phyloP scores from a whole-genome alignment of 2,113 vertebrate genomes.

The Tetraodon nigroviridis region DNA sequence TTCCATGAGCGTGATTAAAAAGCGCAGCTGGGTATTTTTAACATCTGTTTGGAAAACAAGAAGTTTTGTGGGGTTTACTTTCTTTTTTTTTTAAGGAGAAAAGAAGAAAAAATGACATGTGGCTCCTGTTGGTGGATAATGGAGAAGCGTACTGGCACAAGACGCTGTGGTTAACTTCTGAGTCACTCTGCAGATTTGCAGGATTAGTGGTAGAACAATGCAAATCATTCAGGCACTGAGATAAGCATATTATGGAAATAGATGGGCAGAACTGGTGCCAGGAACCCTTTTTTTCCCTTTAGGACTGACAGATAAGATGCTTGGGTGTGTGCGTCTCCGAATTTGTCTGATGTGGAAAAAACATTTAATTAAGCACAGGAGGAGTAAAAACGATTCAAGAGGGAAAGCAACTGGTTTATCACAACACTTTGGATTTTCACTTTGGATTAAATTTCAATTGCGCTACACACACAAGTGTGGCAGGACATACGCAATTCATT shows the following conservation, averaged over 20 bases:
- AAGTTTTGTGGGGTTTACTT: slow-evolving; percentile 44
- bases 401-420: slow-evolving; percentile 9
- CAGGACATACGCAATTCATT: too few relatives aligned
- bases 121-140: slow-evolving; percentile 56
- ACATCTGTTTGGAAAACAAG: slow-evolving; percentile 59
- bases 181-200: slow-evolving; percentile 70
- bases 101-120: slow-evolving; percentile 25
- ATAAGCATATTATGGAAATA: slow-evolving; percentile 72
- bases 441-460: too few relatives aligned
- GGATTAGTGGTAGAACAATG: slow-evolving; percentile 71
- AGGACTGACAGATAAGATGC: slow-evolving; percentile 46
- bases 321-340: slow-evolving; percentile 37
- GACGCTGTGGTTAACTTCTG: slow-evolving; percentile 61
- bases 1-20: slow-evolving; percentile 55
- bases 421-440: slow-evolving; percentile 3
- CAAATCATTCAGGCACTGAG: slow-evolving; percentile 66
- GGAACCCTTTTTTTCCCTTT: slow-evolving; percentile 44
- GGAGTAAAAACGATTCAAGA: not conserved
- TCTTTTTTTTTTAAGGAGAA: slow-evolving; percentile 30
- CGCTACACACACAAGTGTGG: too few relatives aligned
- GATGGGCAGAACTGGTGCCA: slow-evolving; percentile 53
- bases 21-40: slow-evolving; percentile 59
- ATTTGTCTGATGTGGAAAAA: slow-evolving; percentile 42
- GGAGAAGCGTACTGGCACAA: slow-evolving; percentile 54
- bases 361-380: slow-evolving; percentile 54